Evolutionary conservation across 2,113 vertebrate genomes (phyloP).

Genomic region (Callipepla californica): DNA sequence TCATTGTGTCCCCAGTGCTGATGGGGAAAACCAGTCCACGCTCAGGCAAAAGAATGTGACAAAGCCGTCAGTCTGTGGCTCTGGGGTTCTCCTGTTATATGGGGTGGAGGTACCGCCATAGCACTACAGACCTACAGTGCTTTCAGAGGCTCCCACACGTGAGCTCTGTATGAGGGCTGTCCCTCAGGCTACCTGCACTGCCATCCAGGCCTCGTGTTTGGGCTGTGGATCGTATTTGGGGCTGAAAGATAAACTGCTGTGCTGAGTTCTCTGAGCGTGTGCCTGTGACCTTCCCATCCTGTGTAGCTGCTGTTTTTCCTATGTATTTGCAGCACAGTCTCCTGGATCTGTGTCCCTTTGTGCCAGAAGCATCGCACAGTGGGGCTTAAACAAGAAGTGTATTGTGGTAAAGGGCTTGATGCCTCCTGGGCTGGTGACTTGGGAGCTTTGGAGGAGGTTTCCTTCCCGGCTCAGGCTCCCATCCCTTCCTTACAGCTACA

Average conservation of each 20-base stretch:
- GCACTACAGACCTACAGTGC: not conserved
- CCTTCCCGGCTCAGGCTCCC: not conserved
- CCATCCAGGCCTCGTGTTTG: rapidly evolving
- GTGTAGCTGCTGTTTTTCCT: rapidly evolving
- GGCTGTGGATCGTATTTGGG: not conserved
- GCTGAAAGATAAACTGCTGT: not conserved
- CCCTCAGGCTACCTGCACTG: no score
- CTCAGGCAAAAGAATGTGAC: no score
- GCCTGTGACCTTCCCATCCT: rapidly evolving
- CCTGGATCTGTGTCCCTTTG: rapidly evolving
- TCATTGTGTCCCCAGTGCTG: rapidly evolving
- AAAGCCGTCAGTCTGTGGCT: not conserved
- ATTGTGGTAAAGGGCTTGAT: not conserved
- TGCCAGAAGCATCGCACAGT: rapidly evolving
- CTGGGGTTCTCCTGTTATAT: no score
- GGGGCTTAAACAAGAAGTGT: rapidly evolving
- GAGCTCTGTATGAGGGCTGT: rapidly evolving
- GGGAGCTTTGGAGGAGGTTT: not conserved
- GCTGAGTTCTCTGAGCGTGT: rapidly evolving
- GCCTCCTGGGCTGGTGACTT: rapidly evolving
- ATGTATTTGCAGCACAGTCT: not conserved
- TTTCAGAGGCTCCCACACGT: rapidly evolving
- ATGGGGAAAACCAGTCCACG: not conserved
- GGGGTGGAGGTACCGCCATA: no score
- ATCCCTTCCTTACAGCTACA: not conserved